Evolutionary conservation across 2,888 invertebrate species (phyloP).

Genomic region (Lypha dubia): DNA sequence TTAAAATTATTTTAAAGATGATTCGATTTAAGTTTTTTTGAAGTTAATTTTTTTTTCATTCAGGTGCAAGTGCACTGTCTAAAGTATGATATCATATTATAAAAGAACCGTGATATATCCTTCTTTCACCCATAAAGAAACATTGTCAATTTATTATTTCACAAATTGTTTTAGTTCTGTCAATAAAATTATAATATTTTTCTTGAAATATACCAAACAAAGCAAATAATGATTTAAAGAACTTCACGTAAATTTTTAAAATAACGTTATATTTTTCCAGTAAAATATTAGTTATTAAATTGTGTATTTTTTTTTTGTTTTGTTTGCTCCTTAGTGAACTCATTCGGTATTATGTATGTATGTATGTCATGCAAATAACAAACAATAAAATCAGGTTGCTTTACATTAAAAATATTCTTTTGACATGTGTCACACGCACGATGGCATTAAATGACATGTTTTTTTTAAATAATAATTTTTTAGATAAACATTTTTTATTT

Average conservation of each 20-base stretch:
- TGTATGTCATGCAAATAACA: conserved; percentile 36
- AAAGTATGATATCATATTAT: background rate
- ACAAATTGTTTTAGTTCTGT: background rate
- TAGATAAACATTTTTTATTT: background rate
- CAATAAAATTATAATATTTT: conserved; percentile 14
- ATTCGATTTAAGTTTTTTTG: too few species aligned
- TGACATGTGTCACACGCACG: conserved; percentile 72
- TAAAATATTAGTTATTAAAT: conserved; percentile 27
- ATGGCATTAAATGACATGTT: conserved; percentile 42
- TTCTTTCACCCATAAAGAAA: background rate
- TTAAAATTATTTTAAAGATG: too few species aligned
- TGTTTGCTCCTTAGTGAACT: conserved; percentile 1
- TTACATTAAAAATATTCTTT: conserved; percentile 52
- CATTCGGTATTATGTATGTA: conserved; percentile 11
- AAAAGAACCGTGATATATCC: background rate
- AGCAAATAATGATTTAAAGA: conserved; percentile 9
- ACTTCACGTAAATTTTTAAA: background rate
- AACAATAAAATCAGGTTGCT: conserved; percentile 49
- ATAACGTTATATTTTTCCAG: conserved; percentile 1
- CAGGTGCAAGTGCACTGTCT: too few species aligned
- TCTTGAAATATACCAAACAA: conserved; percentile 3
- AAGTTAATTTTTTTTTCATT: too few species aligned
- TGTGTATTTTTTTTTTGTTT: background rate
- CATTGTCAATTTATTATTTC: conserved; percentile 2
- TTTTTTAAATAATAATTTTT: conserved; percentile 11